Conservation (phyloP, 2,888 invertebrate genomes). For the Digitonthophagus gazella region DNA sequence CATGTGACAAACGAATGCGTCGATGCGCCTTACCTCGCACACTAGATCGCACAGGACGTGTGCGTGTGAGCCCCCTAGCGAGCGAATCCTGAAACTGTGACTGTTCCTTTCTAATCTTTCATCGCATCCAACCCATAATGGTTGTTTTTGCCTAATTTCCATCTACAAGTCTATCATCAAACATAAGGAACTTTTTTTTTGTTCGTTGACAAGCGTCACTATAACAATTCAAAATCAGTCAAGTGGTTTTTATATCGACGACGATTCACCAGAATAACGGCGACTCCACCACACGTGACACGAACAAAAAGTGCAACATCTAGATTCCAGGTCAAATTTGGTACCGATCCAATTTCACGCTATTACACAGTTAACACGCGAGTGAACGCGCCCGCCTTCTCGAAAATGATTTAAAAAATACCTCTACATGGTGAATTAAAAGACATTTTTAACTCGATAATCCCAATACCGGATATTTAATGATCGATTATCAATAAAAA, state of each 20-base stretch:
- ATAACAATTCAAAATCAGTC: background rate
- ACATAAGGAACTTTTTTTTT: no score
- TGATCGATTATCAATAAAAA: background rate
- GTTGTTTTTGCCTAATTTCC: background rate
- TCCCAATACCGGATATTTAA: background rate
- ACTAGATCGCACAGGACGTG: background rate
- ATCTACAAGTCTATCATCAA: no score
- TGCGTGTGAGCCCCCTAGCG: conserved; percentile 3
- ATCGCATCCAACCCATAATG: background rate
- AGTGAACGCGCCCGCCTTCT: conserved; percentile 10
- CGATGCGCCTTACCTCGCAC: conserved; percentile 5
- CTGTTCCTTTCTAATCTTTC: background rate
- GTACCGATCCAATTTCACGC: conserved; percentile 9
- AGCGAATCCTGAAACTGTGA: background rate
- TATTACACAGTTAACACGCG: conserved; percentile 11
- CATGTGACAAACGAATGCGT: conserved; percentile 15
- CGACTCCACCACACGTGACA: conserved; percentile 13
- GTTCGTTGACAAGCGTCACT: no score
- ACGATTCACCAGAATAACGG: conserved; percentile 1
- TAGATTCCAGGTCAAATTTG: background rate
- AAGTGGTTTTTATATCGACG: background rate
- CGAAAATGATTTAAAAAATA: conserved; percentile 5
- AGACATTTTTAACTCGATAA: background rate
- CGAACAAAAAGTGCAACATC: conserved; percentile 16
- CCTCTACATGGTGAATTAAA: background rate